Evolutionary conservation across 2,113 vertebrate genomes (phyloP), one percentile per base, ranked within the genome.

Genomic region (Psittacula cyanocephala): DNA sequence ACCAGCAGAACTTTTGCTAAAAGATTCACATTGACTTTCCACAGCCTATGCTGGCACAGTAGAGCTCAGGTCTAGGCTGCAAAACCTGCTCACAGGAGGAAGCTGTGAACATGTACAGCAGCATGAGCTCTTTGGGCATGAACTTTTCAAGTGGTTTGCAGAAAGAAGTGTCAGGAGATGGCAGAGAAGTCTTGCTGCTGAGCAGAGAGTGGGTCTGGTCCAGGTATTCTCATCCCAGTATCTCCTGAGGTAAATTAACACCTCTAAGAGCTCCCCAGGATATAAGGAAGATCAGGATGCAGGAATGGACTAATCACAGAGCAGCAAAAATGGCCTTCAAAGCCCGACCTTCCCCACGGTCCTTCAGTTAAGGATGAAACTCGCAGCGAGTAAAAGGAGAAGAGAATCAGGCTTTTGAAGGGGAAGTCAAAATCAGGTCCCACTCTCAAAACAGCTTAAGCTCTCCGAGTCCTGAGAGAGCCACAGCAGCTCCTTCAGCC

Each of bases 231-330:
- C 27, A n/a, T 9, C 19, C 19, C 22, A 37, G 63, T 16, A 25
- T 9, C 22, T 72, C 52, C 78, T 3, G 4, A 19, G 11, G 7
- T 25, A 62, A 88, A 80, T 28, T 4, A 64, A 41, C 59, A 44
- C 8, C 71, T 44, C 44, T 10, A 41, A 65, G 69, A 35, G 5
- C 27, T 63, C 20, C 49, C 64, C 17, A 23, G 64, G 33, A 14
- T 11, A 60, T 7, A 4, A 7, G 67, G 41, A 52, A 74, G 41
- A 20, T 41, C 75, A 53, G 31, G 49, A 37, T 37, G 49, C 0
- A 0, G 62, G 52, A 65, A 5, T 0, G 1, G 22, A 17, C 69
- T 17, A 53, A 20, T 13, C 50, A 37, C 10, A 0, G 27, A 77
- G 81, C 43, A 68, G 55, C 33, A 65, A 44, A 50, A 43, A 41